A percentile compares a stretch with the other conserved stretches of the same genome.
These are phyloP conservation scores for Patiria miniata DNA, from an alignment of 35 echinoderm and acorn worm species.

Conservation along the genomic window DNA sequence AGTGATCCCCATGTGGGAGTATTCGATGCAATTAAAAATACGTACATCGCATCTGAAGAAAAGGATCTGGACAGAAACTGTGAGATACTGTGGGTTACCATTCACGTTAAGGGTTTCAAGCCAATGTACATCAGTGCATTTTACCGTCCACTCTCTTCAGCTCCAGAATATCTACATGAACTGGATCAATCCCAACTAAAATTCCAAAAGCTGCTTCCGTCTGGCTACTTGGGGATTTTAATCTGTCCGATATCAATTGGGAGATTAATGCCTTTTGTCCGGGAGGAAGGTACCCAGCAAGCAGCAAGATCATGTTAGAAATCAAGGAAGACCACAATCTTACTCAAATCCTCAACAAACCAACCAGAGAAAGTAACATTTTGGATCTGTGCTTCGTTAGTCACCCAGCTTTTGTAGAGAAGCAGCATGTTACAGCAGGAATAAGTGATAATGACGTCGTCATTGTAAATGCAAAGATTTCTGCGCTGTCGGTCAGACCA, in stretches of 20 bases:
- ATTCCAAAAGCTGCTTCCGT: neutral
- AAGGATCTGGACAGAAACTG: no score
- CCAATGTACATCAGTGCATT: no score
- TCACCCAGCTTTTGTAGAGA: constrained; percentile 31
- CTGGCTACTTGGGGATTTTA: no score
- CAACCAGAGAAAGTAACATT: constrained; percentile 35
- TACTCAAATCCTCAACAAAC: constrained; percentile 40
- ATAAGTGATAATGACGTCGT: constrained; percentile 50
- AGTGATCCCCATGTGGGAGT: no score
- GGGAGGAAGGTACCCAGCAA: constrained; percentile 19
- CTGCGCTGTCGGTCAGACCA: constrained; percentile 34
- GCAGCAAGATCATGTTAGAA: constrained; percentile 36
- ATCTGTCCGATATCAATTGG: no score
- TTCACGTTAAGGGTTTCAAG: no score
- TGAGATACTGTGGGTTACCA: no score
- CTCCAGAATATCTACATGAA: no score
- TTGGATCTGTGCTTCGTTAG: constrained; percentile 42
- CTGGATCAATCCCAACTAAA: no score
- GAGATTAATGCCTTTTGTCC: constrained; percentile 21
- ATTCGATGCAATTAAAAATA: no score
- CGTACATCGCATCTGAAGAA: no score
- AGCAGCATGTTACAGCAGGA: constrained; percentile 28
- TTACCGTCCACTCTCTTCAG: no score
- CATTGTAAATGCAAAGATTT: constrained; percentile 10
- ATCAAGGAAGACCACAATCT: constrained; percentile 27